phyloP scores from a whole-genome alignment of 2,888 invertebrate species.

The Pelosia muscerda region DNA sequence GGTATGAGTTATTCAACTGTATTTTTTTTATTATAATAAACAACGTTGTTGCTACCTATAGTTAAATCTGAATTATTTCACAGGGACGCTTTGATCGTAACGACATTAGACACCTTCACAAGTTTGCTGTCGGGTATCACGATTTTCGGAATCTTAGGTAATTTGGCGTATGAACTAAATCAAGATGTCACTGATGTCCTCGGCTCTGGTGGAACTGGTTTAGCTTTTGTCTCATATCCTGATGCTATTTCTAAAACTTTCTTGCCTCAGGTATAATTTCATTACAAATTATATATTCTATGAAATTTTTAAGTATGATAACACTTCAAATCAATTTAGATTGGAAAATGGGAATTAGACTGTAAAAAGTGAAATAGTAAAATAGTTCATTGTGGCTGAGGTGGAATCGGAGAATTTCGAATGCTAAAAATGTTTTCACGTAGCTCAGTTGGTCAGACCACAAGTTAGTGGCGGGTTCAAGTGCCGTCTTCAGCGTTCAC shows the following conservation, averaged over 20 bases:
- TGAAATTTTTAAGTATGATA: no score
- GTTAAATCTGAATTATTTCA: slow-evolving; percentile 8
- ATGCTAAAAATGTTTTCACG: no score
- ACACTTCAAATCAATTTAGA: no score
- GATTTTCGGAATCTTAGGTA: slow-evolving; percentile 94
- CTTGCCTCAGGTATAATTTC: slow-evolving; percentile 89
- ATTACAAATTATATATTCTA: neutral
- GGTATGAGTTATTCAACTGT: slow-evolving; percentile 69
- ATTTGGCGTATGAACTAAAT: slow-evolving; percentile 89
- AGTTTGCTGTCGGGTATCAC: slow-evolving; percentile 93
- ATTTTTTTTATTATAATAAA: neutral
- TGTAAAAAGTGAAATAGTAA: no score
- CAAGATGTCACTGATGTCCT: slow-evolving; percentile 88
- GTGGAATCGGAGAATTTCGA: no score
- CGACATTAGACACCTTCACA: slow-evolving; percentile 93
- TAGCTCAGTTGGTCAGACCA: no score
- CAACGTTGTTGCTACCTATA: neutral
- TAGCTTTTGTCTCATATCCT: slow-evolving; percentile 95
- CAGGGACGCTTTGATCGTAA: slow-evolving; percentile 93
- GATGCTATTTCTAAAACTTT: slow-evolving; percentile 93
- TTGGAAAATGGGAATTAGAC: no score
- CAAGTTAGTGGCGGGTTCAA: no score
- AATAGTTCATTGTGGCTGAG: no score
- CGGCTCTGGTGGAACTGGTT: slow-evolving; percentile 90
- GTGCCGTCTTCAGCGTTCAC: no score